These are phyloP conservation scores for Amblyornis subalaris DNA, from an alignment of 2,113 vertebrate genomes.

Conservation along the genomic window DNA sequence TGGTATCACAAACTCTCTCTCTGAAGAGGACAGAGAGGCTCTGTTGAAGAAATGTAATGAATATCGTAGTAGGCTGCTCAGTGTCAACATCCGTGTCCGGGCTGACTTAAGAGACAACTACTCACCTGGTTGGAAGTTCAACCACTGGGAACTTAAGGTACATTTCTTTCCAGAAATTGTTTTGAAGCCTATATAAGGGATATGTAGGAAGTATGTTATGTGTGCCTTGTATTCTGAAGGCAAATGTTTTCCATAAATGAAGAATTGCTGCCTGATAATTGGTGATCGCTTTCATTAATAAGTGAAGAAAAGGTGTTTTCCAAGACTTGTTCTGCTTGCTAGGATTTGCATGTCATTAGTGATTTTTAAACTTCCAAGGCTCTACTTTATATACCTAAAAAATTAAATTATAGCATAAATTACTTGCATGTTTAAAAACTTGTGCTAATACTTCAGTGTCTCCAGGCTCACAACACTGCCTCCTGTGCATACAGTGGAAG, in stretches of 20 bases:
- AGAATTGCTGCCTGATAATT: background rate
- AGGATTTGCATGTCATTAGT: background rate
- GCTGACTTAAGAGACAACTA: slow-evolving; percentile 91
- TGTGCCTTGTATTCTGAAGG: background rate
- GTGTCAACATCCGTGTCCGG: slow-evolving; percentile 76
- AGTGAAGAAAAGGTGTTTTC: background rate
- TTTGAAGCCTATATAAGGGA: background rate
- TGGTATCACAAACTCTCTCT: slow-evolving; percentile 88
- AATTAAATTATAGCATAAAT: background rate
- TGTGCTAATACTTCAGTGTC: background rate
- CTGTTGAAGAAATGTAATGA: slow-evolving; percentile 84
- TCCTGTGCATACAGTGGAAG: background rate
- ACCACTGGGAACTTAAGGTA: slow-evolving; percentile 99
- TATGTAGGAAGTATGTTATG: background rate
- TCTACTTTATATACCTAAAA: background rate
- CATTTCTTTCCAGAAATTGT: background rate
- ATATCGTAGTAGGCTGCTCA: slow-evolving; percentile 77
- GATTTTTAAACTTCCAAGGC: background rate
- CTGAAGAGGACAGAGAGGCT: slow-evolving; percentile 84
- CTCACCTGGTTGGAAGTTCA: slow-evolving; percentile 98
- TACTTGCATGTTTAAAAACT: background rate
- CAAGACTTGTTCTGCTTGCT: background rate
- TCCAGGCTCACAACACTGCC: background rate
- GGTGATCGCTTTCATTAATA: background rate
- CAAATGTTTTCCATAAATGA: background rate